phyloP scores from a whole-genome alignment of 2,113 vertebrate genomes.

The Camelus dromedarius region DNA sequence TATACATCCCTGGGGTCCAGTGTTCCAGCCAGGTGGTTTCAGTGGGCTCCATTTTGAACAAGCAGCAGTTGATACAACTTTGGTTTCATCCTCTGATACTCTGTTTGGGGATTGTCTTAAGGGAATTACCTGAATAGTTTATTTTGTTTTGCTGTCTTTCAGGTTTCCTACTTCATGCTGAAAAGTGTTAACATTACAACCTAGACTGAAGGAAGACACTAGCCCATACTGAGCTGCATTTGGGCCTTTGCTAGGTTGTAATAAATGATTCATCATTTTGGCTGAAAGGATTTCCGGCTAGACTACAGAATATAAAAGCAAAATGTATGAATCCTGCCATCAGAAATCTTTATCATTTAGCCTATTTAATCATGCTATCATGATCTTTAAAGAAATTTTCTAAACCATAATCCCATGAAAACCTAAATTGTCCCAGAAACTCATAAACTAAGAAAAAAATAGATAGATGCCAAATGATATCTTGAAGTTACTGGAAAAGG shows the following conservation, averaged over 20 bases:
- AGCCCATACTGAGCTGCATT: neutral
- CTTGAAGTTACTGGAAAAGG: neutral
- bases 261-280: slow-evolving; percentile 24
- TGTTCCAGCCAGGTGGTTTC: neutral
- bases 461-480: neutral
- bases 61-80: neutral
- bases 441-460: neutral
- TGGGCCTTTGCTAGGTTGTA: neutral
- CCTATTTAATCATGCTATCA: neutral
- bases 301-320: neutral
- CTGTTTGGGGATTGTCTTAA: neutral
- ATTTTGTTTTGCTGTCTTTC: slow-evolving; percentile 6
- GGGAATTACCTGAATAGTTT: neutral
- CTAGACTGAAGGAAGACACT: neutral
- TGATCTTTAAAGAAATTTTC: neutral
- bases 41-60: neutral
- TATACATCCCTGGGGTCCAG: neutral
- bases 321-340: neutral
- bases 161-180: neutral
- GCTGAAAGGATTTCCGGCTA: neutral
- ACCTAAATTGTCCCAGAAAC: neutral
- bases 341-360: slow-evolving; percentile 1
- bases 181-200: neutral
- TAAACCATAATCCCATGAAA: slow-evolving; percentile 2
- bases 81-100: neutral